Base-by-base conservation (phyloP, 1,140 invertebrate genomes). In the Cotesia vestalis region DNA sequence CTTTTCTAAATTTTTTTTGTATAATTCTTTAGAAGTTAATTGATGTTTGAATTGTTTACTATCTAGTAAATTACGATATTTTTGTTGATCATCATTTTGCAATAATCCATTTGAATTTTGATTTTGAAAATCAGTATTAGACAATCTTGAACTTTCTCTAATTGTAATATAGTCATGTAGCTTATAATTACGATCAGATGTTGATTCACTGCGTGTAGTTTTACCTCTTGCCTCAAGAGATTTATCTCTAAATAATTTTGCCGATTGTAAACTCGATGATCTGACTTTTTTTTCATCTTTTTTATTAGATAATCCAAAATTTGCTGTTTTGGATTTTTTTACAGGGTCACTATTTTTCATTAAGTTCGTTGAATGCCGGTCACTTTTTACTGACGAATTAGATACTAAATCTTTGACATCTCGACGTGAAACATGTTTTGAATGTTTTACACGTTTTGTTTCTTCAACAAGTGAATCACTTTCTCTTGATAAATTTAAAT, bases 251-350 rank as follows among this genome's bases (percentile, higher is more conserved):
- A 66, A 62, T 14, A 75, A 68, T 74, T 81, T 84, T 12, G 69
- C 12, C 57, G 72, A 79, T 57, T 81, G 78, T 63, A 61, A 53
- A 53, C 78, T 78, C 34, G 73, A 63, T 55, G 79, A 77, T 27
- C 77, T 80, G 4, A 80, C 69, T 63, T 72, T 74, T 72, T 80
- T 81, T 2, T 85, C 83, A 4, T 84, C 81, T 66, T 86, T 86
- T 69, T 77, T 84, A 35, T 46, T 8, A 8, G 79, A 81, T 4
- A 81, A 81, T 0, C 78, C 80, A 12, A 81, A 79, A 72, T 75
- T 81, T 72, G 83, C 85, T n/a, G 61, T 78, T 69, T 82, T 85
- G 52, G 78, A 46, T 70, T 81, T 84, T 38, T 79, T 80, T n/a
- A 57, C 59, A 36, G 75, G 75, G 55, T 85, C 81, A 70, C 27